These are phyloP conservation scores for Agrilus planipennis DNA, from an alignment of 1,140 invertebrate species.

Conservation along the genomic window DNA sequence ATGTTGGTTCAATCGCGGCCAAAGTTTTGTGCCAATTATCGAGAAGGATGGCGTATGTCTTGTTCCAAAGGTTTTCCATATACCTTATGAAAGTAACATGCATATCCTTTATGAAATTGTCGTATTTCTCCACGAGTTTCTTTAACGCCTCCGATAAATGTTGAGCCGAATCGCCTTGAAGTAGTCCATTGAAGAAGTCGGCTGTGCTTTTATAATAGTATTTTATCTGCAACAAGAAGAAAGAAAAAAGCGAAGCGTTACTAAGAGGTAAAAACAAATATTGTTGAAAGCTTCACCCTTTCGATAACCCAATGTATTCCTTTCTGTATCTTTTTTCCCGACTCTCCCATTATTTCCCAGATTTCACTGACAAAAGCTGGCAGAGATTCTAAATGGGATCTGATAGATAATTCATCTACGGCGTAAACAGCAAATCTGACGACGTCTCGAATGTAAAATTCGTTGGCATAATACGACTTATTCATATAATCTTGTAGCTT, in stretches of 20 bases:
- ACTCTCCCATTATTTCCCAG: conserved; percentile 73
- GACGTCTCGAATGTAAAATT: conserved; percentile 71
- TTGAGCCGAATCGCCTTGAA: conserved; percentile 59
- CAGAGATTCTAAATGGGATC: conserved; percentile 60
- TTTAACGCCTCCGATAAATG: conserved; percentile 55
- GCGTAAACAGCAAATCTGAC: conserved; percentile 52
- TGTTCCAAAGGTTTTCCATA: conserved; percentile 57
- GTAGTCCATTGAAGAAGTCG: conserved; percentile 50
- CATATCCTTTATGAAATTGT: conserved; percentile 62
- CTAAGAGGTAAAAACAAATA: background rate
- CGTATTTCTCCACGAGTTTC: conserved; percentile 58
- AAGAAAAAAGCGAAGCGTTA: background rate
- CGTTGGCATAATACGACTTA: conserved; percentile 64
- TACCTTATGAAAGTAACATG: conserved; percentile 65
- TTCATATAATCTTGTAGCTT: conserved; percentile 58
- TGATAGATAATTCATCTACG: conserved; percentile 64
- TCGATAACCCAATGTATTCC: conserved; percentile 64
- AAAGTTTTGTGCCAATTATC: conserved; percentile 59
- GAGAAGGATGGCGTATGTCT: conserved; percentile 43
- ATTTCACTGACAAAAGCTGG: conserved; percentile 69
- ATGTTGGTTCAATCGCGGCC: conserved; percentile 59
- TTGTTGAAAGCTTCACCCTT: conserved; percentile 33
- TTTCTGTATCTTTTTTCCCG: conserved; percentile 59
- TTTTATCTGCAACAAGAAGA: conserved; percentile 41
- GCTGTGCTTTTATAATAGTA: conserved; percentile 54